A percentile compares a stretch with the other conserved stretches of the same genome.
These are phyloP conservation scores for Epirrita christyi DNA, from an alignment of 2,888 invertebrate species.

Conservation along the genomic window DNA sequence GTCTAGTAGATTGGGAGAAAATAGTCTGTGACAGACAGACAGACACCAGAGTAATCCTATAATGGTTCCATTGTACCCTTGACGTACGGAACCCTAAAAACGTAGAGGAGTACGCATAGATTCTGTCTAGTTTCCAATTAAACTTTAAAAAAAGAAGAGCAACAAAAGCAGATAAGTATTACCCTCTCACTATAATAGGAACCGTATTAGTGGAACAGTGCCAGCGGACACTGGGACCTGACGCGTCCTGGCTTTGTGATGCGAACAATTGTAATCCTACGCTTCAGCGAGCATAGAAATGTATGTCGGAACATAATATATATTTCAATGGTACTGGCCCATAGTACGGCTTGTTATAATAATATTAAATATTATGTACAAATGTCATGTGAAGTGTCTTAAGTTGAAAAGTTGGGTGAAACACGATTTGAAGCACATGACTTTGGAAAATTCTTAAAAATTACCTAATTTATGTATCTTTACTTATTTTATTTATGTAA, in stretches of 20 bases:
- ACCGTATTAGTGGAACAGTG: constrained; percentile 43
- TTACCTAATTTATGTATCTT: no score
- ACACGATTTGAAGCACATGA: no score
- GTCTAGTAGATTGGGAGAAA: no score
- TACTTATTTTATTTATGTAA: no score
- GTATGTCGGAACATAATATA: not conserved
- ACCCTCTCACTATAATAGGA: constrained; percentile 36
- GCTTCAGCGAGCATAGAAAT: constrained; percentile 26
- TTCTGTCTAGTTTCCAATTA: constrained; percentile 2
- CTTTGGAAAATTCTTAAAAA: no score
- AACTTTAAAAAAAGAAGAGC: constrained; percentile 9
- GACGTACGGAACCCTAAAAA: no score
- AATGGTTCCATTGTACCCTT: no score
- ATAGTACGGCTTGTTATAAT: not conserved
- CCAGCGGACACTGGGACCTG: constrained; percentile 31
- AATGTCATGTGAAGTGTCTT: no score
- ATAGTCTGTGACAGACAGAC: no score
- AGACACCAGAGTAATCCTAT: no score
- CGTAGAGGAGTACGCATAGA: no score
- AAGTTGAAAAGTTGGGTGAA: no score
- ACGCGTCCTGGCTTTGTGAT: constrained; percentile 37
- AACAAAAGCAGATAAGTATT: constrained; percentile 27
- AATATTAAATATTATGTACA: not conserved
- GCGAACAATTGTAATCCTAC: constrained; percentile 39
- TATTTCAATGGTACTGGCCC: constrained; percentile 5